These are phyloP conservation scores for Nothobranchius kuhntae DNA, from an alignment of 2,113 vertebrate genomes.

Conservation along the genomic window DNA sequence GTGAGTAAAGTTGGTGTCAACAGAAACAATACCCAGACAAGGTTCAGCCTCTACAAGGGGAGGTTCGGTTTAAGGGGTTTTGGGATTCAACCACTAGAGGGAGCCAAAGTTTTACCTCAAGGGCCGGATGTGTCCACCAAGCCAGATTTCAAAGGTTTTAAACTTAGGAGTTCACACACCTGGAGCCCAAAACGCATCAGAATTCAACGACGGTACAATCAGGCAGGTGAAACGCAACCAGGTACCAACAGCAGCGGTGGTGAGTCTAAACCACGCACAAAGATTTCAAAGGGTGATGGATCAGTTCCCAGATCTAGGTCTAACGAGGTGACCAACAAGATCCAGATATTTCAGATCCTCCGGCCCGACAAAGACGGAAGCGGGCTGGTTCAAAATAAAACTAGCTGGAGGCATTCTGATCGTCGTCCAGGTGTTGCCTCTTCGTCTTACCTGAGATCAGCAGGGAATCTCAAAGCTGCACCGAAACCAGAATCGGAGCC, in stretches of 20 bases:
- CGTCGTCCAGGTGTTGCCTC: constrained; percentile 1
- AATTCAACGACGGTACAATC: constrained; percentile 17
- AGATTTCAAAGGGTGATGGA: background rate
- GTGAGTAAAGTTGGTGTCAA: background rate
- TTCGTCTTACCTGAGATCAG: background rate
- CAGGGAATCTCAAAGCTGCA: background rate
- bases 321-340: background rate
- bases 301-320: background rate
- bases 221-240: background rate
- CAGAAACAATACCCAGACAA: background rate
- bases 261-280: background rate
- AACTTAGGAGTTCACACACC: background rate
- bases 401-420: background rate
- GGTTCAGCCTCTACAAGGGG: constrained; percentile 4
- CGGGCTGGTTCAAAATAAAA: background rate
- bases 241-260: background rate
- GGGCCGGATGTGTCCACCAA: background rate
- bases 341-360: constrained; percentile 2
- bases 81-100: constrained; percentile 29
- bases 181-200: constrained; percentile 6
- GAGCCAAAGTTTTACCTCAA: constrained; percentile 25
- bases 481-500: background rate
- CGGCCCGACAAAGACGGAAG: background rate
- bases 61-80: constrained; percentile 21
- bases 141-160: constrained; percentile 3